A percentile compares a stretch with the other conserved stretches of the same genome.
Evolutionary conservation across 2,113 vertebrate genomes (phyloP).

Genomic region (Nematolebias whitei): DNA sequence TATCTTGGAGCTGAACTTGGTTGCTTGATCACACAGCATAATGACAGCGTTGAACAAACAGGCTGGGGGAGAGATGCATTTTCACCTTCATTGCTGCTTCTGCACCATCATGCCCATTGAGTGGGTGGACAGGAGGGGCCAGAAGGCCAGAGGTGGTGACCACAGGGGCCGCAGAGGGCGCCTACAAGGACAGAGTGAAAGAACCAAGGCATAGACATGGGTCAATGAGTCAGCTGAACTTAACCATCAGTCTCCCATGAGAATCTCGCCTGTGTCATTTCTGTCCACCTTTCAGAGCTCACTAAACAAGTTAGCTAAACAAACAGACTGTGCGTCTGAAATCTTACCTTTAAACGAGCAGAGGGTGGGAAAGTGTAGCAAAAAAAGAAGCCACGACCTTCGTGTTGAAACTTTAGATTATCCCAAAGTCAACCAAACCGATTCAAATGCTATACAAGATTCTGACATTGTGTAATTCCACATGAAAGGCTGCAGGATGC

Average conservation of each 20-base stretch:
- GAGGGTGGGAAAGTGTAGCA: slow-evolving; percentile 51
- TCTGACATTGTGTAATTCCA: slow-evolving; percentile 25
- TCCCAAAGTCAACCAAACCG: slow-evolving; percentile 41
- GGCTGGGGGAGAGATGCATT: slow-evolving; percentile 49
- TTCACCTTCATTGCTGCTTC: slow-evolving; percentile 69
- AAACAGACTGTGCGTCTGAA: slow-evolving; percentile 45
- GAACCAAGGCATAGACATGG: slow-evolving; percentile 70
- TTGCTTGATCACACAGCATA: slow-evolving; percentile 69
- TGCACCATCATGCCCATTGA: slow-evolving; percentile 66
- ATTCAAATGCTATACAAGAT: slow-evolving; percentile 37
- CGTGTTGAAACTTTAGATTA: slow-evolving; percentile 51
- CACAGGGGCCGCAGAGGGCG: slow-evolving; percentile 50
- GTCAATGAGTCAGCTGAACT: slow-evolving; percentile 76
- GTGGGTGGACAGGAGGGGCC: slow-evolving; percentile 76
- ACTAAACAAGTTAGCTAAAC: slow-evolving; percentile 64
- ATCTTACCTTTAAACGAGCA: slow-evolving; percentile 41
- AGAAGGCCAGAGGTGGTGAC: slow-evolving; percentile 64
- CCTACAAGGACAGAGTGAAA: slow-evolving; percentile 47
- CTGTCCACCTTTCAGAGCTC: slow-evolving; percentile 49
- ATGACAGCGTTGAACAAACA: slow-evolving; percentile 72
- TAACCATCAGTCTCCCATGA: slow-evolving; percentile 78
- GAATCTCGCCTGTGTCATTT: slow-evolving; percentile 58
- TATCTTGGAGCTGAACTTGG: slow-evolving; percentile 80
- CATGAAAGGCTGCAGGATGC: slow-evolving; percentile 26
- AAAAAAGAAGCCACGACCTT: slow-evolving; percentile 48